These are phyloP conservation scores for Patella depressa DNA, from an alignment of 2,888 invertebrate genomes.

Conservation along the genomic window DNA sequence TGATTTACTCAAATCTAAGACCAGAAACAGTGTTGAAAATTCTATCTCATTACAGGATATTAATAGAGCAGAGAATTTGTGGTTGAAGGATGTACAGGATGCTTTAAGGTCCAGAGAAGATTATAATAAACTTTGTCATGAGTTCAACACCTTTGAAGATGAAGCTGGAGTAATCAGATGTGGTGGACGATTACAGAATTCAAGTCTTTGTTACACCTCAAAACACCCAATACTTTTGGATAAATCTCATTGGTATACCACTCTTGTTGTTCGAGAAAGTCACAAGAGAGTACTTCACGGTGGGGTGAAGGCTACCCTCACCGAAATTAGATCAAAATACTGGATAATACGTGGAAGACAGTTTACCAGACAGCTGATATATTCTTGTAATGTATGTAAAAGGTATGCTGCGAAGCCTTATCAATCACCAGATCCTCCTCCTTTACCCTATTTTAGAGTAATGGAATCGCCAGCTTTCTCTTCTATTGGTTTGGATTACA, in stretches of 20 bases:
- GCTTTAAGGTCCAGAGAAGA: neutral
- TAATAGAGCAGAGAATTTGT: neutral
- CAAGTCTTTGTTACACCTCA: neutral
- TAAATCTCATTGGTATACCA: conserved; percentile 6
- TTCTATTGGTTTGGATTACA: neutral
- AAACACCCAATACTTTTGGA: neutral
- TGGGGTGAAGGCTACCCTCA: neutral
- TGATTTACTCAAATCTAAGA: neutral
- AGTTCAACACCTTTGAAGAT: neutral
- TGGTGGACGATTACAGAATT: neutral
- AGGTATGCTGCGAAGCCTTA: neutral
- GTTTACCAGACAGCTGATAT: neutral
- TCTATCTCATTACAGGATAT: neutral
- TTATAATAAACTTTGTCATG: neutral
- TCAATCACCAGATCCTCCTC: neutral
- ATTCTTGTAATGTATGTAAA: neutral
- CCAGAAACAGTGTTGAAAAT: neutral
- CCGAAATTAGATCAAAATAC: neutral
- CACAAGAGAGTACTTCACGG: neutral
- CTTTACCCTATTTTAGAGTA: neutral
- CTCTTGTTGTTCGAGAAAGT: neutral
- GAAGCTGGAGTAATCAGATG: neutral
- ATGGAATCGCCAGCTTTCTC: neutral
- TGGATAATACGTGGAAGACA: neutral
- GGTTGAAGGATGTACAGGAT: neutral